Base-by-base conservation (phyloP, 2,113 vertebrate genomes). In the Tylochromis polylepis region DNA sequence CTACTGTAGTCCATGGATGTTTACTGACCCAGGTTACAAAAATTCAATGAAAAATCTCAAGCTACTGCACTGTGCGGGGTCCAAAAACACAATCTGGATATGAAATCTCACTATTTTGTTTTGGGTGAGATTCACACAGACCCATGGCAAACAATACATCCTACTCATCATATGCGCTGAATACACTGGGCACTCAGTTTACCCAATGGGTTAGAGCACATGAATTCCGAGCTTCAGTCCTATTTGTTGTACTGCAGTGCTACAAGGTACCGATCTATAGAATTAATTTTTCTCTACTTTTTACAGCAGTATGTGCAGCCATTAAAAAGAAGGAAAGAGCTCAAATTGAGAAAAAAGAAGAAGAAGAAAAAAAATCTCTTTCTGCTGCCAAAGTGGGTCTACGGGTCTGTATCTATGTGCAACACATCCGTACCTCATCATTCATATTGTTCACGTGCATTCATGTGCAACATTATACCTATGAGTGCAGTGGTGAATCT, bases 401-500 rank as follows among this genome's bases (percentile, higher is more conserved):
- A 72, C 15, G 2, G 38, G 22, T 72, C 41, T 72, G 22, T 46
- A 27, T 46, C 67, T 51, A 75, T 18, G n/a, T 22, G n/a, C 2
- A 70, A 67, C 8, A 14, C 62, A 67, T 15, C 14, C 2, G 18
- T 22, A 67, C 62, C n/a, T 41, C n/a, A 67, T 41, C 6, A 24
- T 41, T 22, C n/a, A 70, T 14, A 70, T 22, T 43, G 11, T 24
- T 14, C 20, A n/a, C n/a, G 18, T 55, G 51, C 9, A 38, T 43
- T 58, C 3, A 22, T 72, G n/a, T 81, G 75, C 82, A 51, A 88
- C 36, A 60, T 51, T 95, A 95, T 96, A 99, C 99, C 98, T 88
- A 99, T 97, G 90, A 99, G 97, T 70, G 99, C 99, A 67, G 98
- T 98, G 92, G 98, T 98, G 95, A 99, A 99, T 86, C 98, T 97